Base-by-base conservation (phyloP, 2,888 invertebrate species). In the Heterodera filipjevi region DNA sequence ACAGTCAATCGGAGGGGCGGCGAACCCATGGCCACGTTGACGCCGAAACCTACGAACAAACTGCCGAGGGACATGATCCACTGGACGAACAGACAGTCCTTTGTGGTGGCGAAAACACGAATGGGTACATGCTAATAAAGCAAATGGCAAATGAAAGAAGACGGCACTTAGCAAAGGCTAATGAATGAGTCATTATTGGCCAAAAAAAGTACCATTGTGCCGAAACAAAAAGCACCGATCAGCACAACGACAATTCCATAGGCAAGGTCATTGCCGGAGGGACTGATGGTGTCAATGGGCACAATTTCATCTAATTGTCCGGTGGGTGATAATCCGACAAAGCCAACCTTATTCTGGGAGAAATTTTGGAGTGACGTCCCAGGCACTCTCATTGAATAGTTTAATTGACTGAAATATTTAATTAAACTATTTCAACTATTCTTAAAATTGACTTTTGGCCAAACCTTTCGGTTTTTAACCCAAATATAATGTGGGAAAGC, bases 31-130 rank as follows among this genome's bases (percentile, higher is more conserved):
- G 89, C 84, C 14, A 86, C 82, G 81, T 90, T 89, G 1, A 90
- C 86, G 19, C 89, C 82, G 27, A 86, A 83, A 22, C 91, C 91
- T 44, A 88, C 84, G 66, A 88, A 68, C 80, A 90, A 89, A 64
- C 90, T 89, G 33, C 90, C 90, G 64, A 86, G 84, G 77, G 90
- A 90, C 82, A 91, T 85, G 39, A 91, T 83, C 90, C 90, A 91
- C 84, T 91, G 91, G 84, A 91, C 90, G 84, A 91, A 91, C 84
- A 91, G 87, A 79, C 81, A 82, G 39, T 81, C 81, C 46, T 66
- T 74, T 30, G 72, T 78, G 14, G 64, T 44, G 35, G 81, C 72
- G 33, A 66, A 81, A 12, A 27, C 19, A 16, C 81, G 64, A 46
- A 81, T 81, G 16, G 82, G 81, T n/a, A 81, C 81, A 39, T 81